phyloP scores from a whole-genome alignment of 2,797 vertebrate species.

The Lycodopsis pacificus region DNA sequence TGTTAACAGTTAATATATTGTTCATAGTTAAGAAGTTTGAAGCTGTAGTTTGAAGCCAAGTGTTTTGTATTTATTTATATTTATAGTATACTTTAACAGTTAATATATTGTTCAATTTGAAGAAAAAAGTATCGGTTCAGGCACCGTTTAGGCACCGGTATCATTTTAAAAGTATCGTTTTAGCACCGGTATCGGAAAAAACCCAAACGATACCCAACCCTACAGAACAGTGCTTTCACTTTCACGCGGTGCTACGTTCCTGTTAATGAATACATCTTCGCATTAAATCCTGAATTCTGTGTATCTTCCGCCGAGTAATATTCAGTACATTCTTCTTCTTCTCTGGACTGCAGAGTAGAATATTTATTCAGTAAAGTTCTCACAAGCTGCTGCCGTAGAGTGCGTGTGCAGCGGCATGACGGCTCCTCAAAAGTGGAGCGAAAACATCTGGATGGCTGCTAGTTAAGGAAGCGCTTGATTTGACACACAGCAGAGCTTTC shows the following conservation, averaged over 20 bases:
- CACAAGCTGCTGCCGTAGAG: neutral
- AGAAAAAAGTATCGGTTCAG: too few species aligned
- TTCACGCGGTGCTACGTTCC: neutral
- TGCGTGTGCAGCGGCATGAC: neutral
- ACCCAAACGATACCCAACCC: too few species aligned
- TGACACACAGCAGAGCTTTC: neutral
- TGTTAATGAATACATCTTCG: neutral
- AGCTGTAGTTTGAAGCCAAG: too few species aligned
- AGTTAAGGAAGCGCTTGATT: neutral
- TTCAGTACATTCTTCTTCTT: neutral
- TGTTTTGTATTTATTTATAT: too few species aligned
- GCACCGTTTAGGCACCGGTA: too few species aligned
- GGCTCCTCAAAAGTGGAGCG: neutral
- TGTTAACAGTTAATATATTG: too few species aligned
- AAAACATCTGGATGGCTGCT: neutral
- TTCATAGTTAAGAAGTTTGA: too few species aligned
- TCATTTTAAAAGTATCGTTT: too few species aligned
- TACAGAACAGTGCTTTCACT: neutral
- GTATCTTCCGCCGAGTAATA: neutral
- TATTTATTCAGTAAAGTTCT: neutral
- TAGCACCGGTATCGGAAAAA: too few species aligned
- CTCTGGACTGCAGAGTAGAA: neutral
- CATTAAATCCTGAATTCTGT: neutral
- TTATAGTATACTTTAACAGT: too few species aligned
- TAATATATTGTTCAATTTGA: too few species aligned